A percentile compares a stretch with the other conserved stretches of the same genome.
Evolutionary conservation across 2,888 invertebrate genomes (phyloP).

Genomic region (Epinotia demarniana): DNA sequence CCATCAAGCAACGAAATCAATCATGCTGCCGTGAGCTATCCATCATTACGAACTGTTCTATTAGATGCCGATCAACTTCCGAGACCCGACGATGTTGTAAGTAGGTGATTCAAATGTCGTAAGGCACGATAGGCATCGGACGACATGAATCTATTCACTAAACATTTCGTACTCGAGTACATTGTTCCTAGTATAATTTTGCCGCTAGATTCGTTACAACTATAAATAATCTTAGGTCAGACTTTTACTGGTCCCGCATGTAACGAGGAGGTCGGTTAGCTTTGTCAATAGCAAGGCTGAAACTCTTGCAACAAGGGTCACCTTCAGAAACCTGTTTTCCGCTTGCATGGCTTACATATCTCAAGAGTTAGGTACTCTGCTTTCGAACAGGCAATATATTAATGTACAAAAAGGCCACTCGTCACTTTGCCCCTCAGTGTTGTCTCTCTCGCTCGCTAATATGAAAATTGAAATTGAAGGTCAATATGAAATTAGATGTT

Average conservation of each 20-base stretch:
- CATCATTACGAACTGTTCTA: slow-evolving; percentile 54
- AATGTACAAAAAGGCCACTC: neutral
- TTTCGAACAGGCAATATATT: neutral
- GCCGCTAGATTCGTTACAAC: neutral
- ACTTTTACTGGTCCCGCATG: neutral
- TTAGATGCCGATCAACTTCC: slow-evolving; percentile 45
- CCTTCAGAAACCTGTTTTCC: slow-evolving; percentile 21
- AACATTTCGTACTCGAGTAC: neutral
- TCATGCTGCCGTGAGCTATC: slow-evolving; percentile 61
- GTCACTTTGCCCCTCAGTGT: neutral
- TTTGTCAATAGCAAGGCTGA: slow-evolving; percentile 1
- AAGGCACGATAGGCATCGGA: slow-evolving; percentile 25
- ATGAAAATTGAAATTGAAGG: too few relatives aligned
- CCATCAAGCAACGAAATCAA: slow-evolving; percentile 51
- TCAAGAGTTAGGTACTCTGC: neutral
- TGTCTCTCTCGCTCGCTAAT: too few relatives aligned
- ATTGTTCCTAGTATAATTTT: neutral
- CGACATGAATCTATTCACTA: slow-evolving; percentile 12
- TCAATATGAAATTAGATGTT: too few relatives aligned
- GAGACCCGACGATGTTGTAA: slow-evolving; percentile 27
- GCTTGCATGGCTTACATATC: neutral
- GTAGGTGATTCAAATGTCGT: slow-evolving; percentile 36
- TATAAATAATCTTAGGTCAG: neutral
- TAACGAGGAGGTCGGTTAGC: neutral
- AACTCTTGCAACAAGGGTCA: slow-evolving; percentile 8